Base-by-base conservation (phyloP, 1,140 invertebrate genomes). In the Drosophila subobscura region DNA sequence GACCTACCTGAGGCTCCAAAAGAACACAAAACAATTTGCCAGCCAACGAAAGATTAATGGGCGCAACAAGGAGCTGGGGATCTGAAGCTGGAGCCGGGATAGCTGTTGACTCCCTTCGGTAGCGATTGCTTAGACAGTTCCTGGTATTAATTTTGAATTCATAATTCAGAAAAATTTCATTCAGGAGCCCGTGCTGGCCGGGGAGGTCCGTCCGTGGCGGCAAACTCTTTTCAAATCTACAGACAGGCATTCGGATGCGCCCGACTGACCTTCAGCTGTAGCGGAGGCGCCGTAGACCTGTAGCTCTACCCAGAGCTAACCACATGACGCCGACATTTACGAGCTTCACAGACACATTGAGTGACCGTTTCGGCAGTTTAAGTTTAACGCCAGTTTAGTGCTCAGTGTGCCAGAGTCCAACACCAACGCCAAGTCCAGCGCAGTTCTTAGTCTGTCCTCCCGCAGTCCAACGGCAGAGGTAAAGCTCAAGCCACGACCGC, bases 41-140 rank as follows among this genome's bases (percentile, higher is more conserved):
- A 57, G 57, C 46, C 46, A 49, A 10, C 44, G 7, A 16, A 85
- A 89, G 85, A 89, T 89, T 75, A 85, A 89, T 90, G 85, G 77
- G 63, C 47, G 50, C 68, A n/a, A 55, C 29, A 56, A 63, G 68
- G 12, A 44, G 54, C 25, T 37, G 14, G 44, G 54, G 33, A 12
- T 10, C 33, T 27, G 1, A 6, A 27, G 5, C 5, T 37, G 33
- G 10, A 33, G 27, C 27, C 1, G 27, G 5, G 7, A 8, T n/a
- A 6, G 7, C 29, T 12, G 33, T 3, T 10, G 33, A 37, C 25
- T 20, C 16, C 16, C 61, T 89, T 79, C 83, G 60, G 83, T 88
- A 86, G 83, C 83, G 84, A 88, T 88, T 88, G 83, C 83, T 89
- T 89, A 78, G 83, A 88, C 83, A 88, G 83, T 88, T 88, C 83